These are phyloP conservation scores for Lithosia quadra DNA, from an alignment of 2,888 invertebrate genomes.

Conservation along the genomic window DNA sequence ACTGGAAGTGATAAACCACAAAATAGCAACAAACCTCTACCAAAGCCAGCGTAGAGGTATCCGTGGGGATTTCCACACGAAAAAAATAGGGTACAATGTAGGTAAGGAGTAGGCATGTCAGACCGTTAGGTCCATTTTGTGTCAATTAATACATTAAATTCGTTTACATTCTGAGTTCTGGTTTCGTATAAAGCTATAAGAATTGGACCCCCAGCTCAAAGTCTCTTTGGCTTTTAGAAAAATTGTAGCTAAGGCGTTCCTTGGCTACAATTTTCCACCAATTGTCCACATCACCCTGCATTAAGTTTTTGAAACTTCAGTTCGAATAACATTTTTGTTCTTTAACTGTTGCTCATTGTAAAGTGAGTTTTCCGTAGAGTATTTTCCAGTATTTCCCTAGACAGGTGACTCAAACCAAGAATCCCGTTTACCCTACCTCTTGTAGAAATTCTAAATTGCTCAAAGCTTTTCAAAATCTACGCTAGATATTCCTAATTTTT, in stretches of 20 bases:
- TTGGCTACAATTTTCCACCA: no score
- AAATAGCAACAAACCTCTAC: no score
- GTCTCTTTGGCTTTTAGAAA: neutral
- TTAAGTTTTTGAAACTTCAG: neutral
- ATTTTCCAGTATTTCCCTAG: neutral
- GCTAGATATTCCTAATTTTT: slow-evolving; percentile 2
- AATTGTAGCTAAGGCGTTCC: no score
- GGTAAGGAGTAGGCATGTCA: no score
- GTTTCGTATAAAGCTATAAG: neutral
- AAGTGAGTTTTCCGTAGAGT: neutral
- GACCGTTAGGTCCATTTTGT: no score
- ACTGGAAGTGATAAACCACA: no score
- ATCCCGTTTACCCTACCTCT: slow-evolving; percentile 1
- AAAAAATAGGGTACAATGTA: no score
- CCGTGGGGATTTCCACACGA: no score
- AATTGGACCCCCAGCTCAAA: neutral
- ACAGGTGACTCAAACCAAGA: slow-evolving; percentile 4
- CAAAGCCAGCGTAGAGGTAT: no score
- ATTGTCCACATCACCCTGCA: neutral
- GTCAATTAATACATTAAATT: no score
- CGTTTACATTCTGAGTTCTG: no score
- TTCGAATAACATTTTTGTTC: neutral
- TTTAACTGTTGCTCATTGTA: neutral
- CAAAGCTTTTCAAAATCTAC: neutral
- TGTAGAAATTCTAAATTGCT: slow-evolving; percentile 1